These are phyloP conservation scores for Danaus chrysippus DNA, from an alignment of 2,888 invertebrate species.

Conservation along the genomic window DNA sequence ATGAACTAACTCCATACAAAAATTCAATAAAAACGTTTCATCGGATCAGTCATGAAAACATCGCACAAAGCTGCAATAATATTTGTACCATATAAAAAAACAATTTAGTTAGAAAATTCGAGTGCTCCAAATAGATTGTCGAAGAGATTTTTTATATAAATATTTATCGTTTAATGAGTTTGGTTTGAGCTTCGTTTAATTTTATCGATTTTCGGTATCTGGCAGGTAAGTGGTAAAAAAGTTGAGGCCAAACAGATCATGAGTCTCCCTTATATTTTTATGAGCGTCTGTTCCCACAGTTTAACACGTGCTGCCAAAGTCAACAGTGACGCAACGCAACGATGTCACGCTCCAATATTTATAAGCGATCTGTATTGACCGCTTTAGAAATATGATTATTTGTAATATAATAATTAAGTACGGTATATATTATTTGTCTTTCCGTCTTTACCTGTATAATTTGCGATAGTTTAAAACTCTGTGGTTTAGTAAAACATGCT, in stretches of 20 bases:
- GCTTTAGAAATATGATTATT: no score
- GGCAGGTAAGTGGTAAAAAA: conserved; percentile 43
- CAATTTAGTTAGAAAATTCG: no score
- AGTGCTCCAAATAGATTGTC: no score
- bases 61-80: no score
- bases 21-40: no score
- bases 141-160: no score
- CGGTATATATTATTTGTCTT: no score
- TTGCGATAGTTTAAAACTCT: conserved; percentile 45
- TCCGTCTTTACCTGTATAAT: neutral
- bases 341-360: conserved; percentile 49
- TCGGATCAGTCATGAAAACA: no score
- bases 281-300: conserved; percentile 41
- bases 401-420: no score
- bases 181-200: conserved; percentile 51
- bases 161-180: conserved; percentile 60
- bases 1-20: no score
- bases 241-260: conserved; percentile 41
- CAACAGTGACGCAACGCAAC: conserved; percentile 44
- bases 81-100: no score
- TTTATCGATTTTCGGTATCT: conserved; percentile 50
- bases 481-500: conserved; percentile 50
- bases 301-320: conserved; percentile 63
- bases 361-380: neutral
- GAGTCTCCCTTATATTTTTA: conserved; percentile 43